Conservation (phyloP, 2,888 invertebrate species). For the Poecilus cupreus region DNA sequence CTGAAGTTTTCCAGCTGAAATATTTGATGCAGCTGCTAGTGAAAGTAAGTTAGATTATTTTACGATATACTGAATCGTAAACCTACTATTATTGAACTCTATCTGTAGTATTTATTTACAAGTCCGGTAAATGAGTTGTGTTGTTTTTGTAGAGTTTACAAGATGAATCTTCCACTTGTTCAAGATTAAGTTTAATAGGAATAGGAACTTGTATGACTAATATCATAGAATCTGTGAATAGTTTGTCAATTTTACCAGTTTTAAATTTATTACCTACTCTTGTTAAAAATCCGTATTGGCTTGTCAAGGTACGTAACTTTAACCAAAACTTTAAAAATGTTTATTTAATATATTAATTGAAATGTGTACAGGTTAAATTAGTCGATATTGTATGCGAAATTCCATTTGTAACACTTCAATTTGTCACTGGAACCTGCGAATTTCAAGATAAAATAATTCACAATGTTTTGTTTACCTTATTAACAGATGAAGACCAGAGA, state of each 20-base stretch:
- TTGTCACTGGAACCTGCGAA: slow-evolving; percentile 73
- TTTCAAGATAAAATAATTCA: slow-evolving; percentile 78
- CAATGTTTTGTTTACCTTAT: slow-evolving; percentile 78
- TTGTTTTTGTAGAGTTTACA: slow-evolving; percentile 77
- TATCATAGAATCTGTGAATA: slow-evolving; percentile 79
- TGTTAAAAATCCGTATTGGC: slow-evolving; percentile 87
- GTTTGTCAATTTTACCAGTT: slow-evolving; percentile 75
- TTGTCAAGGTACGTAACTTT: slow-evolving; percentile 81
- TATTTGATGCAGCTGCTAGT: slow-evolving; percentile 75
- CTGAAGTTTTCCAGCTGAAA: slow-evolving; percentile 68
- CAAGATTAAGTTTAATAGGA: slow-evolving; percentile 81
- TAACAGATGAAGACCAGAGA: slow-evolving; percentile 85
- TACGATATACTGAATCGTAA: neutral
- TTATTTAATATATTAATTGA: neutral
- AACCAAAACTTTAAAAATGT: no score
- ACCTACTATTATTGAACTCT: no score
- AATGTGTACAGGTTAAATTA: slow-evolving; percentile 80
- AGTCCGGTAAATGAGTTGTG: no score
- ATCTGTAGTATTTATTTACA: no score
- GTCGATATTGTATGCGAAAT: slow-evolving; percentile 78
- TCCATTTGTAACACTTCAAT: slow-evolving; percentile 76
- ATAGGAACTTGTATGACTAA: slow-evolving; percentile 77
- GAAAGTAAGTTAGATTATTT: slow-evolving; percentile 72
- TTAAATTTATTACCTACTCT: slow-evolving; percentile 79
- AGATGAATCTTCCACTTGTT: slow-evolving; percentile 85